A percentile compares a stretch with the other conserved stretches of the same genome.
Conservation (phyloP, 1,140 invertebrate genomes). For the Ceratina calcarata region DNA sequence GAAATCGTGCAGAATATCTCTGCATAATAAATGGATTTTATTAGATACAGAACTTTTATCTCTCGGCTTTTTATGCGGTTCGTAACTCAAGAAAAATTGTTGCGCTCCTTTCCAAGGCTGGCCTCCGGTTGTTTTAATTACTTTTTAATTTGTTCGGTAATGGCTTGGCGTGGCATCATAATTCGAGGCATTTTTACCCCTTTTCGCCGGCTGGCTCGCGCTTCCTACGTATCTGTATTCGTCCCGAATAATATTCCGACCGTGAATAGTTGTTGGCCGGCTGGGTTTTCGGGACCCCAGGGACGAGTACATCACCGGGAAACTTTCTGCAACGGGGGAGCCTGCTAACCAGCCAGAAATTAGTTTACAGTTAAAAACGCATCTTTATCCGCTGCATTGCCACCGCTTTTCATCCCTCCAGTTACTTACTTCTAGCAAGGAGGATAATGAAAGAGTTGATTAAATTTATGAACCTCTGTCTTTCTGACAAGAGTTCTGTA, state of each 20-base stretch:
- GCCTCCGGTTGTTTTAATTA: conserved; percentile 71
- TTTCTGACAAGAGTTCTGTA: not conserved
- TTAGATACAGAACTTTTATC: too few species aligned
- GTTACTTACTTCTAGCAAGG: conserved; percentile 21
- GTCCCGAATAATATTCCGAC: conserved; percentile 58
- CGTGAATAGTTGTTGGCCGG: conserved; percentile 54
- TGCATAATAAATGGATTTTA: too few species aligned
- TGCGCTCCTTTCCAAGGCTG: not conserved
- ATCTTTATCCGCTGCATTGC: conserved; percentile 46
- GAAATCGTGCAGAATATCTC: too few species aligned
- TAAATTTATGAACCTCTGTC: conserved; percentile 22
- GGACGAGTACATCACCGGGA: conserved; percentile 70
- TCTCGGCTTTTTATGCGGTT: not conserved
- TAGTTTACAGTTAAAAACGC: conserved; percentile 71
- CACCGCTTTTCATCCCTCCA: conserved; percentile 35
- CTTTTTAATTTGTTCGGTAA: conserved; percentile 76
- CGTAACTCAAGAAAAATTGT: conserved; percentile 20
- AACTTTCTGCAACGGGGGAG: conserved; percentile 59
- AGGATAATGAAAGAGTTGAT: not conserved
- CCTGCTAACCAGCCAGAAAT: conserved; percentile 62
- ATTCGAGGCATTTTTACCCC: conserved; percentile 69
- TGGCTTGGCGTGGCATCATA: conserved; percentile 67
- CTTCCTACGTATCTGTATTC: conserved; percentile 46
- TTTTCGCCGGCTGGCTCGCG: conserved; percentile 49
- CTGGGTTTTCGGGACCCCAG: conserved; percentile 53